Base-by-base conservation (phyloP, 2,113 vertebrate genomes). In the Syrmaticus mikado region DNA sequence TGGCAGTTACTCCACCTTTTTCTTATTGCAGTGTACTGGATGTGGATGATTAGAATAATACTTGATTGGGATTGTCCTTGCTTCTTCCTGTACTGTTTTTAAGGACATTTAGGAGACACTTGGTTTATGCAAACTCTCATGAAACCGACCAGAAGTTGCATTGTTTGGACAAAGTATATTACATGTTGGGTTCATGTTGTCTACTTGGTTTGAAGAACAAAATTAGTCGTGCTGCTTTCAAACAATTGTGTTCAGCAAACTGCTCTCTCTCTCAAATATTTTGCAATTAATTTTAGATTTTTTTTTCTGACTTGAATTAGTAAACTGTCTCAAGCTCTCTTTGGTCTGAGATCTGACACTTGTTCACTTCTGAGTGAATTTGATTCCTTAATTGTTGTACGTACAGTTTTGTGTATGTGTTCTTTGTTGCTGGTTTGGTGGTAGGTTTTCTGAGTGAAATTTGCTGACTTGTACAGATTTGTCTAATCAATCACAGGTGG, bases 181-280 rank as follows among this genome's bases (percentile, higher is more conserved):
- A 55, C 34, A 10, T 18, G 6, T 34, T 70, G 16, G 2, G 2
- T 60, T 89, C 19, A 5, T 36, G 6, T 40, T 43, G 8, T 46
- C 6, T 61, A 68, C 30, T 68, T 92, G 40, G 19, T 11, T 89
- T 84, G 73, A 73, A 82, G 88, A 68, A 30, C 19, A 78, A 65
- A 40, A 67, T 21, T 32, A 72, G 21, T 15, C 65, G 16, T 0
- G 0, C 18, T 28, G 43, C 43, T 53, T 74, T 34, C 50, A 83
- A 92, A 64, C 55, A 81, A 2, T 40, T 64, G 8, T 64, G 20
- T 75, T 88, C 22, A 58, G 22, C 30, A 41, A 25, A 40, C 66
- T 78, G 13, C 12, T 73, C 15, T 46, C 60, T 85, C 19, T 19
- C 25, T 73, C 17, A 9, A 2, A 2, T 30, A 58, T 75, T 62